Base-by-base conservation (phyloP, 30 jellyfish, hydroid and myxozoan species). In the Mastigias papua region DNA sequence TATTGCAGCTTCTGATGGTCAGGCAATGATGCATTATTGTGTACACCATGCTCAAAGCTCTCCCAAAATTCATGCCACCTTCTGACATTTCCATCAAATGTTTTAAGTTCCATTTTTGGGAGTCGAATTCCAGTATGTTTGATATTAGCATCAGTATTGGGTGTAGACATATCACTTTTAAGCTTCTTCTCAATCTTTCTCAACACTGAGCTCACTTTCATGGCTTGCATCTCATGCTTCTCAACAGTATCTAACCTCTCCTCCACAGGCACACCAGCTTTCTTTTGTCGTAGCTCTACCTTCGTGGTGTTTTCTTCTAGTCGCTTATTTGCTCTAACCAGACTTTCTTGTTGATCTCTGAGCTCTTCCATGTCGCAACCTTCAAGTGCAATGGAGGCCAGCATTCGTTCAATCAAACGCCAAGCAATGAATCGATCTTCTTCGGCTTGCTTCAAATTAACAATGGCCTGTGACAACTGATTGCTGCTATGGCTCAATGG, bases 31-130 rank as follows among this genome's bases (percentile, higher is more conserved):
- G 79, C 26, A 17, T 73, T 51, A 42, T 63, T 37, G 65, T 86
- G 82, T 0, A 86, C 95, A 34, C 89, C 88, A 37, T 72, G 83
- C 58, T 86, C 82, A 33, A 86, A 86, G 82, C 83, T n/a, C 63
- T 86, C 95, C 95, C 89, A 74, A 29, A 86, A 86, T 31, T 86
- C 84, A 34, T 86, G 89, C 89, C 89, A 73, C 57, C 72, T 34
- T 25, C 76, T 13, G 7, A 74, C 84, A 50, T 86, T 64, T 19
- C 95, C 83, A 74, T 86, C 89, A 48, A 86, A 73, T 3, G 95
- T 26, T 69, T 86, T 86, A 27, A 73, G 76, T 22, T 86, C 89
- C 88, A 73, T 86, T n/a, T 74, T 73, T 30, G 77, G 95, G n/a
- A 73, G 70, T 1, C 83, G 80, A 11, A 86, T 50, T 6, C 54